Conservation (phyloP, 2,888 invertebrate genomes). For the Drosophila greeni region DNA sequence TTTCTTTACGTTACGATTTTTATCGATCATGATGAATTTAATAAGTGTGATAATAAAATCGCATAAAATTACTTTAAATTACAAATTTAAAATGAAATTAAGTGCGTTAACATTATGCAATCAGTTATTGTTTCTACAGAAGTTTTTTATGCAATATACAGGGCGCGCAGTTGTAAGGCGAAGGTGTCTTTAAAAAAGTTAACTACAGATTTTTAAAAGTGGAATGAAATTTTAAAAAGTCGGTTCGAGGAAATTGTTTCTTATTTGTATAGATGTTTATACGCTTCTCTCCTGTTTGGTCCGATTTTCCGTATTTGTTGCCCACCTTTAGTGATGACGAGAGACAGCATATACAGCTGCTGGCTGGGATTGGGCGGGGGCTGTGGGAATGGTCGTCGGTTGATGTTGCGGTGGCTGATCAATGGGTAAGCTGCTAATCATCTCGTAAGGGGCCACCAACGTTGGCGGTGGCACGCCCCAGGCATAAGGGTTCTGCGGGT, state of each 20-base stretch:
- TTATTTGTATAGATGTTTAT: neutral
- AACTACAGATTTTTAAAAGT: slow-evolving; percentile 26
- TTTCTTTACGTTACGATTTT: neutral
- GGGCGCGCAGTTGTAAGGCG: neutral
- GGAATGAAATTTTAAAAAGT: slow-evolving; percentile 12
- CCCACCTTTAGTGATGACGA: slow-evolving; percentile 36
- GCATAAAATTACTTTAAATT: slow-evolving; percentile 17
- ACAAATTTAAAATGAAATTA: slow-evolving; percentile 38
- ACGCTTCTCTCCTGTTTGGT: neutral
- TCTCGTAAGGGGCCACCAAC: slow-evolving; percentile 36
- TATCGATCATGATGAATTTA: neutral
- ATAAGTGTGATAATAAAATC: slow-evolving; percentile 17
- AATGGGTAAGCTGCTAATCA: slow-evolving; percentile 35
- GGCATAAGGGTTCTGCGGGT: slow-evolving; percentile 41
- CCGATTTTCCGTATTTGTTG: neutral
- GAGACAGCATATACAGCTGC: slow-evolving; percentile 23
- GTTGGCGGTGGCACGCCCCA: slow-evolving; percentile 55
- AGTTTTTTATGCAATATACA: neutral
- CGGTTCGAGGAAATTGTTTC: neutral
- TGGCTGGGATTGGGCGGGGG: slow-evolving; percentile 15
- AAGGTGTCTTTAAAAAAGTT: slow-evolving; percentile 9
- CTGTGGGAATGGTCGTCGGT: slow-evolving; percentile 12
- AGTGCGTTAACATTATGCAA: slow-evolving; percentile 12
- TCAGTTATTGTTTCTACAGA: slow-evolving; percentile 1
- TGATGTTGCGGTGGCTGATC: slow-evolving; percentile 29